A percentile compares a stretch with the other conserved stretches of the same genome.
phyloP scores from a whole-genome alignment of 2,888 invertebrate genomes.

The Nomada fabriciana region DNA sequence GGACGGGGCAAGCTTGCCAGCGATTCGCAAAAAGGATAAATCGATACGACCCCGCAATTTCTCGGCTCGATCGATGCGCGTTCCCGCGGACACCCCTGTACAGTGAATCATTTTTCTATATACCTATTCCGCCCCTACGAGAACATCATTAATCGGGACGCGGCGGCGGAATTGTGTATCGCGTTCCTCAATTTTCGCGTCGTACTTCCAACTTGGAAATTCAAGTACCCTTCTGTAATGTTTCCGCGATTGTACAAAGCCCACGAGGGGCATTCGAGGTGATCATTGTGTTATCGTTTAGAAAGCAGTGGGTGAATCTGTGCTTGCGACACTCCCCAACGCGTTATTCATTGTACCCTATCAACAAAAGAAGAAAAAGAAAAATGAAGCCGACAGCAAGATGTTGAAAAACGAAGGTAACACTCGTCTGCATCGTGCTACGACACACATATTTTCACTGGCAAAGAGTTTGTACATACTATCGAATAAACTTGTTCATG shows the following conservation, averaged over 20 bases:
- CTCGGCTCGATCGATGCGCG: neutral
- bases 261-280: neutral
- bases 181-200: no score
- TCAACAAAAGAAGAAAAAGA: neutral
- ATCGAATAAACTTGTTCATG: constrained; percentile 63
- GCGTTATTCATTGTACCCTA: constrained; percentile 55
- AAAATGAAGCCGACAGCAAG: neutral
- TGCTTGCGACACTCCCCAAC: constrained; percentile 41
- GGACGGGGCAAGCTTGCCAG: neutral
- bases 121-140: neutral
- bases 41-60: neutral
- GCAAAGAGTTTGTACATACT: constrained; percentile 69
- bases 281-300: constrained; percentile 27
- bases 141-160: no score
- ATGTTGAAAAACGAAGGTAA: neutral
- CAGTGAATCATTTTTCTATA: constrained; percentile 18
- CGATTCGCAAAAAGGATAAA: constrained; percentile 1
- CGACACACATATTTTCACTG: constrained; percentile 32
- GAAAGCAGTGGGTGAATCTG: constrained; percentile 11
- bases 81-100: neutral
- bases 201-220: neutral
- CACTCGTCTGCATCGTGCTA: neutral
- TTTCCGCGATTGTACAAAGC: neutral
- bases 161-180: no score
- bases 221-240: neutral